phyloP scores from a whole-genome alignment of 2,113 vertebrate genomes.

The Felis chaus region DNA sequence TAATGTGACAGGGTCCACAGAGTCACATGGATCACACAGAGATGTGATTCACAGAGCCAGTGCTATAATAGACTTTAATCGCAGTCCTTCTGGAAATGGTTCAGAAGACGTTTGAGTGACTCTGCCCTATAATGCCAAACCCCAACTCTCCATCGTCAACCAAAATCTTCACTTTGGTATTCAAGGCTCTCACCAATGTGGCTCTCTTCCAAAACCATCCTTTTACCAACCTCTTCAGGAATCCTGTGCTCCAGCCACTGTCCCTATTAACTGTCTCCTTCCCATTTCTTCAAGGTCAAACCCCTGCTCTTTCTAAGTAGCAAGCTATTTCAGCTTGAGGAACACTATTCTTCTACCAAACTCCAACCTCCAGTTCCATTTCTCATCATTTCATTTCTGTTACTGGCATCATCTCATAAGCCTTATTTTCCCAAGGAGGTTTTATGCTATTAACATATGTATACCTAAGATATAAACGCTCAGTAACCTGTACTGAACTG shows the following conservation, averaged over 20 bases:
- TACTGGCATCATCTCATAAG: constrained; percentile 49
- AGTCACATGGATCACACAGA: background rate
- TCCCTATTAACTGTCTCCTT: constrained; percentile 8
- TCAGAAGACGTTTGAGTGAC: background rate
- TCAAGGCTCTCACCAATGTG: background rate
- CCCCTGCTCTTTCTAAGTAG: constrained; percentile 47
- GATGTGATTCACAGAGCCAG: background rate
- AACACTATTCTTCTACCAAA: constrained; percentile 46
- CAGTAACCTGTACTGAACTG: constrained; percentile 7
- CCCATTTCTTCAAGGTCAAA: constrained; percentile 49
- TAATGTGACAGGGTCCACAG: background rate
- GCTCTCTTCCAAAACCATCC: constrained; percentile 10
- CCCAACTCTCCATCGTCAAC: background rate
- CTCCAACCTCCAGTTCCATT: constrained; percentile 20
- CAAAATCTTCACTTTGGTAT: background rate
- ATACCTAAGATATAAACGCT: constrained; percentile 38
- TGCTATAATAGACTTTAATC: background rate
- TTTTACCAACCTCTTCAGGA: constrained; percentile 27
- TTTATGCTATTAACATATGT: constrained; percentile 25
- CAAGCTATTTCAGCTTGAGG: constrained; percentile 49
- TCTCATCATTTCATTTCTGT: constrained; percentile 44
- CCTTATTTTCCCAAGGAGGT: constrained; percentile 45
- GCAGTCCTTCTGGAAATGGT: background rate
- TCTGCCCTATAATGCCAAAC: background rate
- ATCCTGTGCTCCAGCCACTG: background rate